phyloP scores from a whole-genome alignment of 1,140 invertebrate species.

The Neoseiulus cucumeris region DNA sequence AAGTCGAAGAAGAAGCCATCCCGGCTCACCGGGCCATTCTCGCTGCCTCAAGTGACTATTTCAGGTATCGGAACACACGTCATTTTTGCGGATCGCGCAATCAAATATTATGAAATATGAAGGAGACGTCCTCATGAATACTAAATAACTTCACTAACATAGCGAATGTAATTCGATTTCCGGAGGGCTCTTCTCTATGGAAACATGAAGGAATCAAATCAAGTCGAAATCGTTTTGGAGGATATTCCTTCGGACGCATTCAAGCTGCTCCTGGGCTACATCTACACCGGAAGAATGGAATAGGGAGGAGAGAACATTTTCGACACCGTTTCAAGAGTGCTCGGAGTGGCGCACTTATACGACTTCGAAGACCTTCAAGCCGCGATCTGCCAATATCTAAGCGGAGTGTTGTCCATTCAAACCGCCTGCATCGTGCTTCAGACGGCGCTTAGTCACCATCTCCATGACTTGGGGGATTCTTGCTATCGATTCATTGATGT shows the following conservation, averaged over 20 bases:
- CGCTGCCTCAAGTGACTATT: constrained; percentile 82
- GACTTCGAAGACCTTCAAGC: constrained; percentile 75
- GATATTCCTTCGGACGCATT: constrained; percentile 70
- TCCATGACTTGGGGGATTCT: constrained; percentile 39
- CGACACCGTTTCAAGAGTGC: constrained; percentile 63
- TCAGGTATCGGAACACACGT: too few species aligned
- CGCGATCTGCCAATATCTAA: constrained; percentile 76
- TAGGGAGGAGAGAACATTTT: constrained; percentile 40
- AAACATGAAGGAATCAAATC: constrained; percentile 66
- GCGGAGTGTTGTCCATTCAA: constrained; percentile 56
- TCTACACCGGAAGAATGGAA: constrained; percentile 78
- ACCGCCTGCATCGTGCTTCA: constrained; percentile 87
- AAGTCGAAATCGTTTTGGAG: constrained; percentile 59
- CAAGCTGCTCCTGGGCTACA: constrained; percentile 71
- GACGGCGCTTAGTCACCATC: constrained; percentile 52
- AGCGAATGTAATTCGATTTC: too few species aligned
- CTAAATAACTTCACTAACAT: too few species aligned
- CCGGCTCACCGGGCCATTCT: constrained; percentile 74
- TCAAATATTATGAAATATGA: too few species aligned
- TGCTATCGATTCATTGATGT: constrained; percentile 59
- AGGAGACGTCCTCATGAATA: too few species aligned
- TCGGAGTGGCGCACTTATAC: constrained; percentile 79
- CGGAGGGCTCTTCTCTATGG: constrained; percentile 59
- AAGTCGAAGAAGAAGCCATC: constrained; percentile 58
- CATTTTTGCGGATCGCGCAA: too few species aligned